phyloP scores from a whole-genome alignment of 2,797 vertebrate genomes.

The Rhabdophis nuchalis region DNA sequence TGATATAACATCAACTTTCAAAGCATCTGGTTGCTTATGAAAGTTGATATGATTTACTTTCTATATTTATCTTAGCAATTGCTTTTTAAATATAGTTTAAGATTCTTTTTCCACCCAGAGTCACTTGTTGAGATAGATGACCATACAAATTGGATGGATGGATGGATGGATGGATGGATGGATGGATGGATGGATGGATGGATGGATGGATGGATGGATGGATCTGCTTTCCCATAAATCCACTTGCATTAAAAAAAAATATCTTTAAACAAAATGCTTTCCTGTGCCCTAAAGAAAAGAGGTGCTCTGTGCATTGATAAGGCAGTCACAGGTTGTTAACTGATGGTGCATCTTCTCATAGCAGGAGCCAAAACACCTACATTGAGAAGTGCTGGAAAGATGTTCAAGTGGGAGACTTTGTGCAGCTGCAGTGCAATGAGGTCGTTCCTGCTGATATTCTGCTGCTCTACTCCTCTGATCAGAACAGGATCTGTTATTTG shows the following conservation, averaged over 20 bases:
- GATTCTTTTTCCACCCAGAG: neutral
- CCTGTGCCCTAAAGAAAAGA: neutral
- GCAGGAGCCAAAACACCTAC: constrained; percentile 75
- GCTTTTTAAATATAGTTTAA: neutral
- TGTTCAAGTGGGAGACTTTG: constrained; percentile 87
- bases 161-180: neutral
- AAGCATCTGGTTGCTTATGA: neutral
- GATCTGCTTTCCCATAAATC: neutral
- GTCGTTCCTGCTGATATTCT: constrained; percentile 89
- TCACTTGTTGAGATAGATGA: neutral
- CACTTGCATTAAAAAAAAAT: neutral
- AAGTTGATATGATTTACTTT: neutral
- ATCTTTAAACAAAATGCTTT: neutral
- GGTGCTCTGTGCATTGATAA: neutral
- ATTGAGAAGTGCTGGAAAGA: constrained; percentile 85
- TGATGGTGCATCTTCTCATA: neutral
- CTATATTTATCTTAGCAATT: neutral
- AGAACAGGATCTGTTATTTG: constrained; percentile 81
- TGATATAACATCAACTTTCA: neutral
- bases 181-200: neutral
- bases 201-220: neutral
- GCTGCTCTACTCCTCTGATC: constrained; percentile 85
- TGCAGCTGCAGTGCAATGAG: constrained; percentile 84
- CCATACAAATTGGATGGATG: neutral
- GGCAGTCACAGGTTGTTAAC: neutral